Base-by-base conservation (phyloP, 2,113 vertebrate genomes). In the Andinoacara biseriatus region DNA sequence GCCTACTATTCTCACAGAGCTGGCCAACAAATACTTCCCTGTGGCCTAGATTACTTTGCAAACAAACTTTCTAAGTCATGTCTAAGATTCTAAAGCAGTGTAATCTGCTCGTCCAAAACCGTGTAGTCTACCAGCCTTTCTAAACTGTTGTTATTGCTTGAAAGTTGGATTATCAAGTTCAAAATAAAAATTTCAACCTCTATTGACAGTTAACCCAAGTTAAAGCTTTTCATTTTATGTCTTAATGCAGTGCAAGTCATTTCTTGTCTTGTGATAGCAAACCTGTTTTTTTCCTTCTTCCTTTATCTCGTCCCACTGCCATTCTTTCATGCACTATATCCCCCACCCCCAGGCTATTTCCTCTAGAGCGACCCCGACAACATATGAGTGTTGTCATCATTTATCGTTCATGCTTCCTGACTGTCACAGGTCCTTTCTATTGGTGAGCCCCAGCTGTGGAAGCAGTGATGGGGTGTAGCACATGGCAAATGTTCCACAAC, bases 381-480 rank as follows among this genome's bases (percentile, higher is more conserved):
- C 80, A 88, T 88, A 81, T 79, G 74, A 76, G 38, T 91, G 89
- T 85, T 90, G 75, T 90, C 90, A 87, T 91, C 67, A 52, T 90
- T 94, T 91, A 88, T 92, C 63, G 49, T 86, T 72, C 10, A 7
- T 80, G 82, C 58, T 54, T 89, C 82, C 72, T 82, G 84, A 81
- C 75, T 81, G 80, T 89, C 82, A 83, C 65, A 75, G 87, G 31
- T 76, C 74, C 65, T 84, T 74, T 85, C 26, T 76, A 85, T 86
- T 65, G 80, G 14, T n/a, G 58, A 84, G 81, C 58, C 86, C 93
- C 94, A 95, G 92, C 92, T 95, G 94, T 91, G 84, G 74, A 69
- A 80, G 74, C 62, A 87, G 80, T 52, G 78, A 85, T 80, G 67
- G 49, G 80, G 59, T 75, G 43, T 60, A 78, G 35, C 76, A 56